phyloP scores from a whole-genome alignment of 2,888 invertebrate genomes.

The Odontocolon sp. region DNA sequence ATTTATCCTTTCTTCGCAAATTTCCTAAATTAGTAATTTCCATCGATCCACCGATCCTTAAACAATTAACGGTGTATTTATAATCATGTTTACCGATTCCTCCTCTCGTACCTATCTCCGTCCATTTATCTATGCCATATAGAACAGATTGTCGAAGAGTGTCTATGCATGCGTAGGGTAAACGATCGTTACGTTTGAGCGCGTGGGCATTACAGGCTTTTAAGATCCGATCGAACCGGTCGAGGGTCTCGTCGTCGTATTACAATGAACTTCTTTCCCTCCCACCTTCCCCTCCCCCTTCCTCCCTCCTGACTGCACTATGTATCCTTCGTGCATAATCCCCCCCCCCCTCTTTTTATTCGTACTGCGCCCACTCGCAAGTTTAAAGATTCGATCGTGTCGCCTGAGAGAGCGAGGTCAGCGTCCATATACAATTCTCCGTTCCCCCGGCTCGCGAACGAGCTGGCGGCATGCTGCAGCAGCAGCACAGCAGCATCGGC shows the following conservation, averaged over 20 bases:
- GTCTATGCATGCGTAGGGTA: constrained; percentile 10
- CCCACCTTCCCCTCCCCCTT: constrained; percentile 11
- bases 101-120: too few relatives aligned
- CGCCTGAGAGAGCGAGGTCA: constrained; percentile 52
- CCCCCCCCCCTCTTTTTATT: constrained; percentile 13
- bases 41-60: too few relatives aligned
- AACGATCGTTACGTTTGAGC: constrained; percentile 21
- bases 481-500: constrained; percentile 23
- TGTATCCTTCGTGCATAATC: too few relatives aligned
- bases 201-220: constrained; percentile 35
- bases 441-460: background rate
- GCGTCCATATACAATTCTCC: constrained; percentile 39
- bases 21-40: too few relatives aligned
- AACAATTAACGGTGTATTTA: too few relatives aligned
- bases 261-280: constrained; percentile 53
- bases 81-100: too few relatives aligned
- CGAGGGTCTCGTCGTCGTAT: constrained; percentile 39
- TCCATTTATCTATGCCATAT: too few relatives aligned
- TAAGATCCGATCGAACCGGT: constrained; percentile 38
- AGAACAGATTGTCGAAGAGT: background rate
- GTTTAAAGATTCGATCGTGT: constrained; percentile 54
- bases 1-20: too few relatives aligned
- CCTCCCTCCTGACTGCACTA: background rate
- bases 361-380: constrained; percentile 47
- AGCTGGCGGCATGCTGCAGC: constrained; percentile 20